A percentile compares a stretch with the other conserved stretches of the same genome.
Evolutionary conservation across 2,113 vertebrate genomes (phyloP).

Genomic region (Mustelus asterias): DNA sequence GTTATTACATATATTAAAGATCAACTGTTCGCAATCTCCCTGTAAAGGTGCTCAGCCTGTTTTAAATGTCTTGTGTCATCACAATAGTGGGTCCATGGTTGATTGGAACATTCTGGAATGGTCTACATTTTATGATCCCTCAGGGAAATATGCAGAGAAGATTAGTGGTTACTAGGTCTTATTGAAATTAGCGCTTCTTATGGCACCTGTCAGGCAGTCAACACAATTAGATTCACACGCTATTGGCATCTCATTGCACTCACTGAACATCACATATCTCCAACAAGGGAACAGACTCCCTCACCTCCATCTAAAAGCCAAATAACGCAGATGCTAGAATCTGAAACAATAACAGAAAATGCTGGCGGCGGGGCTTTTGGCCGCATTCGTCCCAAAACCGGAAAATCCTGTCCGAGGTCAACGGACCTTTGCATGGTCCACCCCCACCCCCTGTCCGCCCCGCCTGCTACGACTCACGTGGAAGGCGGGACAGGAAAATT

Average conservation of each 20-base stretch:
- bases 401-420: too few relatives aligned
- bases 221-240: neutral
- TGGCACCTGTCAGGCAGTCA: neutral
- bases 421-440: too few relatives aligned
- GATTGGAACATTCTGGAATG: neutral
- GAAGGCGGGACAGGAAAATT: too few relatives aligned
- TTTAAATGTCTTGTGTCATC: neutral
- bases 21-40: neutral
- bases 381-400: too few relatives aligned
- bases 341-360: too few relatives aligned
- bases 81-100: neutral
- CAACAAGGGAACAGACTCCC: neutral
- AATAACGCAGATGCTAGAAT: too few relatives aligned
- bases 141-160: neutral
- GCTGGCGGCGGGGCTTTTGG: too few relatives aligned
- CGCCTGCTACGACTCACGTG: too few relatives aligned
- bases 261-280: neutral
- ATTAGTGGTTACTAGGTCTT: neutral
- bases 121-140: neutral
- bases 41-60: neutral
- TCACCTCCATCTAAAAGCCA: neutral
- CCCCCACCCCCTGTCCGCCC: too few relatives aligned
- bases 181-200: neutral
- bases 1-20: neutral
- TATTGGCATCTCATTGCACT: neutral